Base-by-base conservation (phyloP, 2,888 invertebrate species). In the Stenolophus ochropezus region DNA sequence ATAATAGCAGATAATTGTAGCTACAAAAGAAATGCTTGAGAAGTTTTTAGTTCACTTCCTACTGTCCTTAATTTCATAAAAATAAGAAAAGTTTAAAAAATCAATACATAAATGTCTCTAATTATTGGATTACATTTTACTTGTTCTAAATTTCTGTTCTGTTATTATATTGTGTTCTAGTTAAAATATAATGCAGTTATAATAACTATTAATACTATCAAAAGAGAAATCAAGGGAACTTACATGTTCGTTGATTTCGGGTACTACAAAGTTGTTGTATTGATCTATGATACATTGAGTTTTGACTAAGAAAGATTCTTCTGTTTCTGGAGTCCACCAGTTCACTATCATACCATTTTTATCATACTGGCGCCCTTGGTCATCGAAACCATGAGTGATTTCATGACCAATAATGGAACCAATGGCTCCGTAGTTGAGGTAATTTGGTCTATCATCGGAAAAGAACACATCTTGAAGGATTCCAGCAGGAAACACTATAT, bases 381-480 rank as follows among this genome's bases (percentile, higher is more conserved):
- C 95, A 87, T 96, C 96, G 86, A 96, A 97, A 6, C 96, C 96
- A 87, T 97, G 97, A 0, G 96, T 97, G 76, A 97, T 96, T 90
- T 97, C 97, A 87, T 97, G 97, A 0, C 97, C 97, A 86, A 97
- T 97, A 1, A 97, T 96, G 86, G 95, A 96, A 1, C 97, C 97
- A 83, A 97, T 97, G 1, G 96, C 96, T 16, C 96, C 97, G 85
- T 96, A 97, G 89, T 97, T 97, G 95, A 97, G 95, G 88, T 97
- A 98, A 84, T 94, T 94, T 0, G 97, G 97, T 20, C 97, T 93
- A 61, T 95, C 94, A 75, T 96, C 95, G 81, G 94, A 94, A 90
- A 97, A 98, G 92, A 97, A 97, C 0, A 94, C 94, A 0, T 97
- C 97, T 91, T 97, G 97, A 0, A 98, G 91, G 83, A 97, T 97